Percentiles rank a stretch among this genome's conserved stretches.
Evolutionary conservation across 2,113 vertebrate genomes (phyloP).

Genomic region (Oceanodroma tethys): DNA sequence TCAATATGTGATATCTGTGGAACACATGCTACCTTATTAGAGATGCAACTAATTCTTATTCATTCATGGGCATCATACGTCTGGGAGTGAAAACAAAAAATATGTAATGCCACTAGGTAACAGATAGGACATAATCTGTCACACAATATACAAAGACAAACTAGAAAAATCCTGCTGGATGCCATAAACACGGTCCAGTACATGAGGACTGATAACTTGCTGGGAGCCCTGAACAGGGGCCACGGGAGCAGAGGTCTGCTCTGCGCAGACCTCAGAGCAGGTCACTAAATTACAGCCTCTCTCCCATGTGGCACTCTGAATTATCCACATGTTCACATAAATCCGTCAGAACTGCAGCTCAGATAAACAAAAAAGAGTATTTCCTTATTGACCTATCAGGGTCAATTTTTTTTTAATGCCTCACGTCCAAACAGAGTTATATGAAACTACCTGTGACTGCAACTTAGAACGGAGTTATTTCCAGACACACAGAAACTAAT

Average conservation of each 20-base stretch:
- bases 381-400: not conserved
- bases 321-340: not conserved
- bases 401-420: not conserved
- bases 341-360: not conserved
- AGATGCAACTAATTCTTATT: not conserved
- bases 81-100: not conserved
- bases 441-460: not conserved
- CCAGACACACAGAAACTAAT: not conserved
- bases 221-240: not conserved
- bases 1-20: not conserved
- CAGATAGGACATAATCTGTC: not conserved
- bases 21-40: not conserved
- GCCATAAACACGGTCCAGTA: not conserved
- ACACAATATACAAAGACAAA: not conserved
- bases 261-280: not conserved
- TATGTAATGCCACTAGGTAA: not conserved
- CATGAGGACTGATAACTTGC: rapidly evolving
- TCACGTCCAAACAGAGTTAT: not conserved
- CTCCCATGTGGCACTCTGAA: not conserved
- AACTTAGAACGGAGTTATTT: not conserved
- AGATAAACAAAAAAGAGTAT: not conserved
- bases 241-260: not conserved
- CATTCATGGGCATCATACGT: not conserved
- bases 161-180: not conserved
- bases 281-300: not conserved